phyloP scores from a whole-genome alignment of 35 echinoderm and acorn worm genomes.

The Amphiura filiformis region DNA sequence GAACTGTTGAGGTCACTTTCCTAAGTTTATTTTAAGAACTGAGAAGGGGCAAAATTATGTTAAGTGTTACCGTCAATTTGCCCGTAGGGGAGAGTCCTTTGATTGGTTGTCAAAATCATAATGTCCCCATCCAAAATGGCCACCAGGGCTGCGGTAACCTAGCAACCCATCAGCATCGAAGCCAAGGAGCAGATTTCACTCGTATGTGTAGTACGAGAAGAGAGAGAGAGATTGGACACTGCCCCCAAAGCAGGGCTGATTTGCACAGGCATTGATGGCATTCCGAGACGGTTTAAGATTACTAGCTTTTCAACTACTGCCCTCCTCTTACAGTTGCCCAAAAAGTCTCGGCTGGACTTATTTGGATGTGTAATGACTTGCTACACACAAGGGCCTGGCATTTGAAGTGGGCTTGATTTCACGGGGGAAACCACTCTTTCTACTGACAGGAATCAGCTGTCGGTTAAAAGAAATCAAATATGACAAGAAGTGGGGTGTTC shows the following conservation, averaged over 20 bases:
- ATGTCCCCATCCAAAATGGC: constrained; percentile 1
- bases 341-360: constrained; percentile 46
- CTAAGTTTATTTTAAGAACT: background rate
- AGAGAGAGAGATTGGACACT: background rate
- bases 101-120: background rate
- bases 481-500: background rate
- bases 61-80: background rate
- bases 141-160: background rate
- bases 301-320: constrained; percentile 31
- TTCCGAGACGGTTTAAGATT: constrained; percentile 47
- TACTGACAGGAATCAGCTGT: background rate
- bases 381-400: background rate
- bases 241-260: constrained; percentile 1
- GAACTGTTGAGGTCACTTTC: background rate
- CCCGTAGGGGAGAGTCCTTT: background rate
- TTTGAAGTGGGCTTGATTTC: background rate
- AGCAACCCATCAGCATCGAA: background rate
- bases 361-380: constrained; percentile 32
- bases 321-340: background rate
- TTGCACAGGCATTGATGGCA: constrained; percentile 27
- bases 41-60: background rate
- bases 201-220: background rate
- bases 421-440: background rate
- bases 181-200: background rate
- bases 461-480: background rate